Percentiles rank a stretch among this genome's conserved stretches.
phyloP scores from a whole-genome alignment of 2,113 vertebrate species.

The Synodontis membranacea region DNA sequence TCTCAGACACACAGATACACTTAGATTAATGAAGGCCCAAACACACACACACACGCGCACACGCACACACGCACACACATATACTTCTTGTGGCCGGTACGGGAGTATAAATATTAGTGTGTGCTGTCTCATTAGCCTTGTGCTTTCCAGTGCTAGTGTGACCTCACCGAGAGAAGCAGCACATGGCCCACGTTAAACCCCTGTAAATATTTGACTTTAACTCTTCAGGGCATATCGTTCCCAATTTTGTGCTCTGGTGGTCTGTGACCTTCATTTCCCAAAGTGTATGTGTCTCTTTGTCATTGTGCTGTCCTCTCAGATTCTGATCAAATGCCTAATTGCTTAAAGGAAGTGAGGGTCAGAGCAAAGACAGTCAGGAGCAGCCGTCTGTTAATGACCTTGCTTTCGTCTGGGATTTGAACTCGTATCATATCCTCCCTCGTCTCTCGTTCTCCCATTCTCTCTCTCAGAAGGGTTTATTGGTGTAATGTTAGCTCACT shows the following conservation, averaged over 20 bases:
- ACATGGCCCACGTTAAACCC: slow-evolving; percentile 29
- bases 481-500: not conserved
- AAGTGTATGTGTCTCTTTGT: slow-evolving; percentile 21
- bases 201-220: slow-evolving; percentile 52
- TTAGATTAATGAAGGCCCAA: slow-evolving; percentile 4
- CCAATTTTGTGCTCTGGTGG: slow-evolving; percentile 52
- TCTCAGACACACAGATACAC: slow-evolving; percentile 10
- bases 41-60: not conserved
- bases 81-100: slow-evolving; percentile 3
- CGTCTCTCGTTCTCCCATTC: not conserved
- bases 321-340: slow-evolving; percentile 6
- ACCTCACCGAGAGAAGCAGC: slow-evolving; percentile 16
- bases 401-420: not conserved
- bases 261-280: slow-evolving; percentile 31
- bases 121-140: slow-evolving; percentile 44
- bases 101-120: slow-evolving; percentile 19
- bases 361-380: slow-evolving; percentile 7
- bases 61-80: not conserved
- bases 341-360: slow-evolving; percentile 13
- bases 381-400: slow-evolving; percentile 12
- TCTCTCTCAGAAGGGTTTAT: not conserved
- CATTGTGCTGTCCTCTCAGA: not conserved
- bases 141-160: not conserved
- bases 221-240: slow-evolving; percentile 39
- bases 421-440: not conserved